These are phyloP conservation scores for Oscheius sp. DNA, from an alignment of 1,140 invertebrate species.

Conservation along the genomic window DNA sequence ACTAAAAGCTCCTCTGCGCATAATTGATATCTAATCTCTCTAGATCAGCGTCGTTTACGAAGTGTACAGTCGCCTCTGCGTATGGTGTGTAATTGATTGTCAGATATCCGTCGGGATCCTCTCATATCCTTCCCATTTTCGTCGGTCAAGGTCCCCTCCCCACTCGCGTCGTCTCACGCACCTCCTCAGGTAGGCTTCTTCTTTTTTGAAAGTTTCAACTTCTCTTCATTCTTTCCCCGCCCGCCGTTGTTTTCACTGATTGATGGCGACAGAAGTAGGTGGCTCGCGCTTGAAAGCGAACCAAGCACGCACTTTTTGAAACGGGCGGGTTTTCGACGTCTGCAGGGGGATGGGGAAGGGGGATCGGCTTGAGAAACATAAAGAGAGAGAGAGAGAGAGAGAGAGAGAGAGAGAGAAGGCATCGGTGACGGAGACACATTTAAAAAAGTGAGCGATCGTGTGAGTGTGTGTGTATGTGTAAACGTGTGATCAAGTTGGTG, in stretches of 20 bases:
- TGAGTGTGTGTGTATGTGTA: too few relatives aligned
- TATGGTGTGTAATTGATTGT: not conserved
- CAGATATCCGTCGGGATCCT: not conserved
- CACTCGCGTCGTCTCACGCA: not conserved
- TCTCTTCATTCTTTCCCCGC: not conserved
- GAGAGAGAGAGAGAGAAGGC: too few relatives aligned
- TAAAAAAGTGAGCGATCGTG: too few relatives aligned
- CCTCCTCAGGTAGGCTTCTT: not conserved
- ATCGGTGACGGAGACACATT: too few relatives aligned
- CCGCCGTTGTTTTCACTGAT: slow-evolving; percentile 6
- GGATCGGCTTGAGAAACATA: not conserved
- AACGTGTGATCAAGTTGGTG: too few relatives aligned
- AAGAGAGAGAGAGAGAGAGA: too few relatives aligned
- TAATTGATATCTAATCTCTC: too few relatives aligned
- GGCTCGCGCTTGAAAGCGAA: not conserved
- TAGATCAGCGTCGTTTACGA: too few relatives aligned
- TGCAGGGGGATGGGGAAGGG: not conserved
- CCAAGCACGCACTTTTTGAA: not conserved
- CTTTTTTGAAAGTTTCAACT: not conserved
- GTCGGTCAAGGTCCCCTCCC: too few relatives aligned
- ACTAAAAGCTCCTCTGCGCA: too few relatives aligned
- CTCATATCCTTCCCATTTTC: not conserved
- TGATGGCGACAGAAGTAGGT: slow-evolving; percentile 2
- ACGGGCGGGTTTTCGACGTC: too few relatives aligned
- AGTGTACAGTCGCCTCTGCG: not conserved